These are phyloP conservation scores for Akabosia matsudoensis DNA, from an alignment of 1,140 invertebrate species.

Conservation along the genomic window DNA sequence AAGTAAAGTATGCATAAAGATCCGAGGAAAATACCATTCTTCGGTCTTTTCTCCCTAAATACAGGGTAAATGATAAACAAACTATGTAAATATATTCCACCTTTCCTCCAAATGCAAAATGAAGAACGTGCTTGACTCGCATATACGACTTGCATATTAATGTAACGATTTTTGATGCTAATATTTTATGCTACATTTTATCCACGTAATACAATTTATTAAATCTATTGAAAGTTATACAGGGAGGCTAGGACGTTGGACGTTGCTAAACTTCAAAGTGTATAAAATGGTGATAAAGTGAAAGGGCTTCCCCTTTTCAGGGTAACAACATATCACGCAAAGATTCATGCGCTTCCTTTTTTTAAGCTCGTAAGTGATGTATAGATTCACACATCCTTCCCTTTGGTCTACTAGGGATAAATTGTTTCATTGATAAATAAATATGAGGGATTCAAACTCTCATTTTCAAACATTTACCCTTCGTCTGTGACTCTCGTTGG, in stretches of 20 bases:
- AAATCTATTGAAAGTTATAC: no score
- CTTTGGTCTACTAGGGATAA: background rate
- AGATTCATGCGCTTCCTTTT: background rate
- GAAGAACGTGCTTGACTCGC: background rate
- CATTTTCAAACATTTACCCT: constrained; percentile 1
- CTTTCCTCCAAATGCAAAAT: background rate
- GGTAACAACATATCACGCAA: background rate
- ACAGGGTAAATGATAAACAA: constrained; percentile 6
- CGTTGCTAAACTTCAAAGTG: background rate
- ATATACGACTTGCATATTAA: no score
- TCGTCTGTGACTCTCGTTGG: background rate
- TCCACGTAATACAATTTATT: no score
- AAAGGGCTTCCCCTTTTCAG: constrained; percentile 3
- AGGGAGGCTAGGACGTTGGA: no score
- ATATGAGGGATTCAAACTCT: background rate
- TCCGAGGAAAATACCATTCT: background rate
- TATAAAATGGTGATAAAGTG: background rate
- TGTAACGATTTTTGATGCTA: no score
- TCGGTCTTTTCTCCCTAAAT: constrained; percentile 11
- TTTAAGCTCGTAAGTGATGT: no score
- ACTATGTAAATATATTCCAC: background rate
- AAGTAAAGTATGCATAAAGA: background rate
- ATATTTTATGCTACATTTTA: no score
- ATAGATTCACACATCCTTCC: no score
- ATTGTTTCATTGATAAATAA: background rate